These are phyloP conservation scores for Sclerodermus sp. DNA, from an alignment of 2,888 invertebrate genomes.

Conservation along the genomic window DNA sequence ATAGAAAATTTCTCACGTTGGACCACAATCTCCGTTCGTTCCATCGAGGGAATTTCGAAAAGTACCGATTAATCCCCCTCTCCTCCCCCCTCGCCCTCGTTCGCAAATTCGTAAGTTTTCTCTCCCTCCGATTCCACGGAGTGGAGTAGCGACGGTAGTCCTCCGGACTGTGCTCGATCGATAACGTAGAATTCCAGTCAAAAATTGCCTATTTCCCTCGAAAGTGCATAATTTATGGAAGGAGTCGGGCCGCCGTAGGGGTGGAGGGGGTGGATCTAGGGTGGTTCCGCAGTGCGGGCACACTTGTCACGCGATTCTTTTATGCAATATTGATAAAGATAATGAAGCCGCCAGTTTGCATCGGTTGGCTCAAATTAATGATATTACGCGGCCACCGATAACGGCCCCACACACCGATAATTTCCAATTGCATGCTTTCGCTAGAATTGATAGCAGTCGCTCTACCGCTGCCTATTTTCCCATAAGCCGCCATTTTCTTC, in stretches of 20 bases:
- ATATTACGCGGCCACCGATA: slow-evolving; percentile 34
- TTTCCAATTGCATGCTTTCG: slow-evolving; percentile 29
- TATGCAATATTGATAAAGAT: slow-evolving; percentile 47
- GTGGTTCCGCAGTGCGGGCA: slow-evolving; percentile 34
- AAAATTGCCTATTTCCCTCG: slow-evolving; percentile 20
- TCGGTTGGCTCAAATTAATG: slow-evolving; percentile 42
- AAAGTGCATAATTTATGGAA: slow-evolving; percentile 28
- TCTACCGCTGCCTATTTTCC: slow-evolving; percentile 29
- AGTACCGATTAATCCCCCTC: too few relatives aligned
- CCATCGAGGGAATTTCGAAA: too few relatives aligned
- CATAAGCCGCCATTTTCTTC: slow-evolving; percentile 11
- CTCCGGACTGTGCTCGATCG: too few relatives aligned
- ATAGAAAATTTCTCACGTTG: too few relatives aligned
- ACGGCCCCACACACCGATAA: slow-evolving; percentile 31
- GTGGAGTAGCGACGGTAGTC: not conserved
- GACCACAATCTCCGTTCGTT: too few relatives aligned
- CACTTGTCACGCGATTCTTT: slow-evolving; percentile 55
- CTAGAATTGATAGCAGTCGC: slow-evolving; percentile 26
- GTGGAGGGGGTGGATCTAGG: slow-evolving; percentile 15
- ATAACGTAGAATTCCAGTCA: slow-evolving; percentile 7
- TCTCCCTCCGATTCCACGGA: not conserved
- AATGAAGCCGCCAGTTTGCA: slow-evolving; percentile 39
- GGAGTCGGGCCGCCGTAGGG: slow-evolving; percentile 23
- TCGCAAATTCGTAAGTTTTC: not conserved
- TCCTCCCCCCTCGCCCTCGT: not conserved